These are phyloP conservation scores for Solea solea DNA, from an alignment of 2,113 vertebrate genomes.

Conservation along the genomic window DNA sequence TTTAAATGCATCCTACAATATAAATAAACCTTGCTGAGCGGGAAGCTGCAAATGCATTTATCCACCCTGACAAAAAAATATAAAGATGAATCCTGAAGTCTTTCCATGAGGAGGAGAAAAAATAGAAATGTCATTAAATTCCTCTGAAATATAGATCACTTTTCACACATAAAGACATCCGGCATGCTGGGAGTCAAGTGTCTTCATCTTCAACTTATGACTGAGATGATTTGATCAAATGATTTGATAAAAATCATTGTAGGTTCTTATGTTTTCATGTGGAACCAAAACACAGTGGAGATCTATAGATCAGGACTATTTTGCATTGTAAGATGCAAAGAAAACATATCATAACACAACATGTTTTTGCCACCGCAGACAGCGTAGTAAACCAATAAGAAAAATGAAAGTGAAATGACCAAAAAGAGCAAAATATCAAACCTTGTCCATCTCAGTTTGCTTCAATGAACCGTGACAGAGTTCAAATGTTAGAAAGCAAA, in stretches of 20 bases:
- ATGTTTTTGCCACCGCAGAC: neutral
- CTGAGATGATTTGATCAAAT: constrained; percentile 8
- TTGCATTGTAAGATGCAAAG: neutral
- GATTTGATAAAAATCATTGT: constrained; percentile 13
- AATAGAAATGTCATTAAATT: constrained; percentile 71
- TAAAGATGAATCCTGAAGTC: constrained; percentile 45
- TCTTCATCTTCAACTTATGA: constrained; percentile 39
- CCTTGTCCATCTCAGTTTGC: constrained; percentile 34
- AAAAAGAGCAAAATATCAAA: constrained; percentile 40
- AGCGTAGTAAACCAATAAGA: neutral
- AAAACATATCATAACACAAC: neutral
- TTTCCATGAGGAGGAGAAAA: constrained; percentile 38
- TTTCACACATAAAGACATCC: constrained; percentile 48
- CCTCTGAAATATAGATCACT: constrained; percentile 66
- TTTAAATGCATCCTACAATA: constrained; percentile 75
- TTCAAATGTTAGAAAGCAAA: constrained; percentile 28
- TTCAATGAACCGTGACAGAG: constrained; percentile 29
- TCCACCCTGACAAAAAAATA: constrained; percentile 52
- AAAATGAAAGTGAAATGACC: constrained; percentile 22
- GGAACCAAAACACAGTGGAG: neutral
- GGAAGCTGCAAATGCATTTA: constrained; percentile 75
- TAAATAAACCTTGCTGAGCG: constrained; percentile 77
- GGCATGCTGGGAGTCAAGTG: constrained; percentile 41
- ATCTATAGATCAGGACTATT: constrained; percentile 1
- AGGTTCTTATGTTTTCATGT: neutral